phyloP scores from a whole-genome alignment of 2,888 invertebrate species.

The Ashinkailepas kermadecensis region DNA sequence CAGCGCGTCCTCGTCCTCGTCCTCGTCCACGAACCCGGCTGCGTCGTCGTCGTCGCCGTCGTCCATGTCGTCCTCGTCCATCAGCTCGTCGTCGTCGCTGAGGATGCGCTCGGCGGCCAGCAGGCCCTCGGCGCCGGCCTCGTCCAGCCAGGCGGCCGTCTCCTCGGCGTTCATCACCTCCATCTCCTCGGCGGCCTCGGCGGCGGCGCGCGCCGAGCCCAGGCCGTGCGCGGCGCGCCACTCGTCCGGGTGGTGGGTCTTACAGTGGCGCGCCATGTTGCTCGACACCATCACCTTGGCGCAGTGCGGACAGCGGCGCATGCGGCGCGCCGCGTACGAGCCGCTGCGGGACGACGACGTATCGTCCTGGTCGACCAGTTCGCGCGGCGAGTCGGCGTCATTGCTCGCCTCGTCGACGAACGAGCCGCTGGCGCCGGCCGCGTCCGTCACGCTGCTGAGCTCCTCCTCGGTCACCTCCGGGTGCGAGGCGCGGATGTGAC shows the following conservation, averaged over 20 bases:
- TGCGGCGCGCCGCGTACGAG: background rate
- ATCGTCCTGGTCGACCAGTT: background rate
- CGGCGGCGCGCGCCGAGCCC: background rate
- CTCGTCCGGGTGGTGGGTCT: constrained; percentile 7
- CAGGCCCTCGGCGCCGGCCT: background rate
- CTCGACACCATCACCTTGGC: constrained; percentile 22
- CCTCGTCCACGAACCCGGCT: background rate
- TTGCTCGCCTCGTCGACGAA: background rate
- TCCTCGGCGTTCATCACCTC: constrained; percentile 12
- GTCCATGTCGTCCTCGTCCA: background rate
- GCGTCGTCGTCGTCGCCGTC: background rate
- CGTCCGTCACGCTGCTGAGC: background rate
- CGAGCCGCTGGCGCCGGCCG: background rate
- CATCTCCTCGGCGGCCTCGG: background rate
- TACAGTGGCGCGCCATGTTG: constrained; percentile 20
- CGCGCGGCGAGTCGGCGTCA: background rate
- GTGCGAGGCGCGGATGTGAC: constrained; percentile 22
- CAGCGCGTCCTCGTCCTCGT: background rate
- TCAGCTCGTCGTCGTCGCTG: background rate
- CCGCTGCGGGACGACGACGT: background rate
- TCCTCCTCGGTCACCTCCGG: background rate
- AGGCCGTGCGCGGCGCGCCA: background rate
- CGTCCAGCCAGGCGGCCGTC: constrained; percentile 13
- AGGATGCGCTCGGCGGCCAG: background rate
- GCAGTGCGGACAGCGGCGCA: constrained; percentile 11